Base-by-base conservation (phyloP, 2,888 invertebrate genomes). In the Orchesella flavescens region DNA sequence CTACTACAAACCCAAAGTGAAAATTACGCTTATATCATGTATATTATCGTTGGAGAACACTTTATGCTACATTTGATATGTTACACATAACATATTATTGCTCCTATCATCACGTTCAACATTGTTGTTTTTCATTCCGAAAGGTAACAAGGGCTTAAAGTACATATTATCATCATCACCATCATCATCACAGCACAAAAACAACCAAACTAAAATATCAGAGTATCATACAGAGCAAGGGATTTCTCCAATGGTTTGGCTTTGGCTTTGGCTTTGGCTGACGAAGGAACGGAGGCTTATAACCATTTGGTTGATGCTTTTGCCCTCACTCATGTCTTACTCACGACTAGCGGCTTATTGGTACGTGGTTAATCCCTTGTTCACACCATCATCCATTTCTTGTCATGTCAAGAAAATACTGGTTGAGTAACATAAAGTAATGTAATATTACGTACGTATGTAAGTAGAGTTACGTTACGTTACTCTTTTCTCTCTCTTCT, bases 361-460 rank as follows among this genome's bases (percentile, higher is more conserved):
- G 84, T 78, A 84, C 84, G 84, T 82, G 86, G 83, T 72, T 86
- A 84, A 86, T 84, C 84, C 83, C 75, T 82, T 79, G 80, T 84
- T 86, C 83, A 84, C 78, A 77, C 82, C 85, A 84, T 79, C 84
- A 85, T 80, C 80, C 59, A 85, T 85, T 85, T 77, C 81, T 82
- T 82, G 84, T 84, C 82, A 80, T 78, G 83, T 81, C 81, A 82
- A 84, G 84, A 79, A 76, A 84, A 84, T 80, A 15, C 76, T 72
- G 57, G 72, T 76, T 73, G 34, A 34, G 34, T 34, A 34, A 34
- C 7, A 34, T 34, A 34, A n/a, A n/a, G n/a, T n/a, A n/a, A n/a
- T n/a, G n/a, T n/a, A n/a, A n/a, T n/a, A n/a, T n/a, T n/a, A n/a
- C n/a, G n/a, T n/a, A n/a, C n/a, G n/a, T n/a, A n/a, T n/a, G n/a